Base-by-base conservation (phyloP, 2,797 vertebrate genomes). In the Serranus cabrilla region DNA sequence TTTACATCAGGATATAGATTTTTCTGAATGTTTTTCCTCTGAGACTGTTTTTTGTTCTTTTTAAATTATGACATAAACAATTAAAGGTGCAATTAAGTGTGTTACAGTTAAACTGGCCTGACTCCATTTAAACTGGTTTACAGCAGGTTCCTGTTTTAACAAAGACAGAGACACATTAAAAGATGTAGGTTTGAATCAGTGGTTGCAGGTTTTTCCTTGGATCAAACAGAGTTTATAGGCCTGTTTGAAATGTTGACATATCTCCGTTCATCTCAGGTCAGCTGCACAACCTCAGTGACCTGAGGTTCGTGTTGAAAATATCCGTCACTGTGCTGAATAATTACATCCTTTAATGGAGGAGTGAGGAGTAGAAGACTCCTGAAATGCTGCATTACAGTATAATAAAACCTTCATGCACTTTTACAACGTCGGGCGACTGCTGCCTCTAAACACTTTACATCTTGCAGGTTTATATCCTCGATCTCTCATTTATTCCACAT, bases 231-330 rank as follows among this genome's bases (percentile, higher is more conserved):
- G 3, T 27, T 27, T 27, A 27, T 27, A 27, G 27, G 27, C 3
- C 27, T 27, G 27, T 27, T 27, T n/a, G n/a, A n/a, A n/a, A n/a
- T n/a, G n/a, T n/a, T n/a, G n/a, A n/a, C n/a, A n/a, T n/a, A n/a
- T n/a, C n/a, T n/a, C n/a, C n/a, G n/a, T 3, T 27, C 27, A 27
- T 27, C 14, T 78, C 47, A 65, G 23, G 40, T 46, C 49, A 34
- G 12, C 7, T 23, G 16, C 34, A 6, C 42, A 25, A 47, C 17
- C 2, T 64, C 40, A 39, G 11, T 50, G 16, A 57, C 7, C 39
- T 3, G 2, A 60, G 23, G 60, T 17, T 43, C 59, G 11, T 60
- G 14, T 66, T 62, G 51, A 16, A 59, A 3, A 37, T 49, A 18
- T 3, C 10, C 25, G 14, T 37, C 17, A 13, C 23, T 11, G 10